A percentile compares a stretch with the other conserved stretches of the same genome.
Evolutionary conservation across 2,888 invertebrate species (phyloP).

Genomic region (Drosophila glabriapex): DNA sequence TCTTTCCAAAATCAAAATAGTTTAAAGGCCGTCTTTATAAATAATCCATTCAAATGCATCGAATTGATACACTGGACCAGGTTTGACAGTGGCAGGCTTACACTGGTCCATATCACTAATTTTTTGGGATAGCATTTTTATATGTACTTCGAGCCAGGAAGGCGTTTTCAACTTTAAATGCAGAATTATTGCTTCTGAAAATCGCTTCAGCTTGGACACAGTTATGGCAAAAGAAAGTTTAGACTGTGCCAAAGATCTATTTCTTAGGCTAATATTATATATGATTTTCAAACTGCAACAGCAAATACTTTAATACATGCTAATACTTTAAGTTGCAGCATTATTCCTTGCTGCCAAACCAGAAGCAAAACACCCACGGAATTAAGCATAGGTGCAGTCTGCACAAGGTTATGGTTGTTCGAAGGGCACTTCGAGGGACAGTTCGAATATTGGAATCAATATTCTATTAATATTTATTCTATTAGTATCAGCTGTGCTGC

Average conservation of each 20-base stretch:
- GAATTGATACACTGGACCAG: neutral
- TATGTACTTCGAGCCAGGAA: neutral
- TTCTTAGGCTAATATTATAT: neutral
- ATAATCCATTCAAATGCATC: neutral
- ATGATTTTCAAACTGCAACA: neutral
- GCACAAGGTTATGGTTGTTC: neutral
- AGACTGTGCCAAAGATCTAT: no score
- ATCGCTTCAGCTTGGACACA: neutral
- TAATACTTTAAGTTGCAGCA: neutral
- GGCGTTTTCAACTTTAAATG: neutral
- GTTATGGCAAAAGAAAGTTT: neutral
- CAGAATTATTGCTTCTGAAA: neutral
- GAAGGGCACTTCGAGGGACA: constrained; percentile 4
- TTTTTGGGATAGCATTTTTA: neutral
- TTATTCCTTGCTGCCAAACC: neutral
- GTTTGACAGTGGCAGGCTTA: neutral
- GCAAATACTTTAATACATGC: neutral
- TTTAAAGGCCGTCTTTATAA: neutral
- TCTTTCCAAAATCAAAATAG: neutral
- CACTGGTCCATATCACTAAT: neutral
- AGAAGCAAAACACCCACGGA: neutral
- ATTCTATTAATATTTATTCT: constrained; percentile 16
- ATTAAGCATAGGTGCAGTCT: neutral
- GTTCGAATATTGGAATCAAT: constrained; percentile 2
- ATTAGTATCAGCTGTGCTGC: constrained; percentile 25